These are phyloP conservation scores for Arctocebus calabarensis DNA, from an alignment of 2,797 vertebrate genomes.

Conservation along the genomic window DNA sequence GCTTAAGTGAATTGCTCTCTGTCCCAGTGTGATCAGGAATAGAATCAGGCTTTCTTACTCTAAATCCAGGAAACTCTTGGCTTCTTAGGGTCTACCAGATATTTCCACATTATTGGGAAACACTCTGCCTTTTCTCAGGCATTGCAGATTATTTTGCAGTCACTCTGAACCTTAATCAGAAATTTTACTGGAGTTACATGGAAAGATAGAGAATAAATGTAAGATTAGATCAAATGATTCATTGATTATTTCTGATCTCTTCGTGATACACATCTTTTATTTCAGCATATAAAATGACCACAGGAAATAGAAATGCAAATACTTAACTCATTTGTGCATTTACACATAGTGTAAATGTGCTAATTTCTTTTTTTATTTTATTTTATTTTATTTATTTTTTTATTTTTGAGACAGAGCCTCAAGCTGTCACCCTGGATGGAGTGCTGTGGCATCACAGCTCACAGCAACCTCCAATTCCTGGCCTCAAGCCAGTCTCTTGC, in stretches of 20 bases:
- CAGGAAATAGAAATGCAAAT: constrained; percentile 17
- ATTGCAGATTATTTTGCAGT: constrained; percentile 41
- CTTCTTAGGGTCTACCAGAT: background rate
- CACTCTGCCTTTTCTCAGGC: background rate
- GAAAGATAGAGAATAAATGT: background rate
- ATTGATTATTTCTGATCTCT: background rate
- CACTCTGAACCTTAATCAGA: background rate
- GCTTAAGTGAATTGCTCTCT: background rate
- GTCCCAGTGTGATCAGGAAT: background rate
- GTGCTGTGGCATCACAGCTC: too few species aligned
- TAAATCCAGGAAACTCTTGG: background rate
- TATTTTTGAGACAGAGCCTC: too few species aligned
- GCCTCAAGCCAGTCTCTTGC: too few species aligned
- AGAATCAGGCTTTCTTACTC: background rate
- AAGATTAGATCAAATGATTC: background rate
- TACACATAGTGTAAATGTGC: background rate
- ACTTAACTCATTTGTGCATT: background rate
- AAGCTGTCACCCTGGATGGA: too few species aligned
- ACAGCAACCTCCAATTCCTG: too few species aligned
- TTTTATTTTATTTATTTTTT: too few species aligned
- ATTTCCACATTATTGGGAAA: background rate
- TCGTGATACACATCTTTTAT: constrained; percentile 13
- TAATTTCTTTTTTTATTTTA: background rate
- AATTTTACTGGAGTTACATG: background rate
- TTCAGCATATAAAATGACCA: background rate